These are phyloP conservation scores for Meandrina meandrites DNA, from an alignment of 92 coral and sea anemone genomes.

Conservation along the genomic window DNA sequence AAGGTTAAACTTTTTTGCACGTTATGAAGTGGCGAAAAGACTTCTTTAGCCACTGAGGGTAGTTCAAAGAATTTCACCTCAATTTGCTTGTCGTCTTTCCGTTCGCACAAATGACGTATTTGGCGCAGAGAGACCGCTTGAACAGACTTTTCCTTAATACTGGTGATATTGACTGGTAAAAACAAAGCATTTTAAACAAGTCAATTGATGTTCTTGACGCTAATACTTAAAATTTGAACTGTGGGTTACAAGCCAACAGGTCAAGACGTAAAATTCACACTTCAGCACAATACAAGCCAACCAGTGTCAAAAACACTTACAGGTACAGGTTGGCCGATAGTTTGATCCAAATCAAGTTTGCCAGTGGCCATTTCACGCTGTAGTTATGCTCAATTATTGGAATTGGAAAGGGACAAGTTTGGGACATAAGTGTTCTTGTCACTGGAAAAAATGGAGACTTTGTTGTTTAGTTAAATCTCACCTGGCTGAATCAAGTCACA, in stretches of 20 bases:
- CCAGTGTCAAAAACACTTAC: no score
- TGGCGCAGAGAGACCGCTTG: constrained; percentile 19
- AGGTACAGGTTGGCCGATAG: no score
- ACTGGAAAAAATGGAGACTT: no score
- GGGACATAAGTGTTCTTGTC: background rate
- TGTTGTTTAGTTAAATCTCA: background rate
- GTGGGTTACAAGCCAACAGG: no score
- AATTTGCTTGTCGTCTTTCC: constrained; percentile 16
- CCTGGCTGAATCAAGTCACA: constrained; percentile 41
- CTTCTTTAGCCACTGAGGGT: constrained; percentile 17
- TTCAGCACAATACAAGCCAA: background rate
- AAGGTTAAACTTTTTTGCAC: constrained; percentile 56
- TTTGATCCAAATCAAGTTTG: no score
- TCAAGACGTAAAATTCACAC: background rate
- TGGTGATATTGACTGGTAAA: constrained; percentile 4
- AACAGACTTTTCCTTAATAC: constrained; percentile 18
- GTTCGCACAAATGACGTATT: constrained; percentile 54
- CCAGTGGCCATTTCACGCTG: no score
- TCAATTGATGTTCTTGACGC: no score
- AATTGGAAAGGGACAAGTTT: background rate
- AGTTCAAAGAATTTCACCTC: constrained; percentile 51
- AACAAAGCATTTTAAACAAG: background rate
- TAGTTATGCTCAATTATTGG: no score
- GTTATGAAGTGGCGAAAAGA: constrained; percentile 36
- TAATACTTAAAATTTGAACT: no score